Evolutionary conservation across 2,888 invertebrate species (phyloP).

Genomic region (Ellobium chinense): DNA sequence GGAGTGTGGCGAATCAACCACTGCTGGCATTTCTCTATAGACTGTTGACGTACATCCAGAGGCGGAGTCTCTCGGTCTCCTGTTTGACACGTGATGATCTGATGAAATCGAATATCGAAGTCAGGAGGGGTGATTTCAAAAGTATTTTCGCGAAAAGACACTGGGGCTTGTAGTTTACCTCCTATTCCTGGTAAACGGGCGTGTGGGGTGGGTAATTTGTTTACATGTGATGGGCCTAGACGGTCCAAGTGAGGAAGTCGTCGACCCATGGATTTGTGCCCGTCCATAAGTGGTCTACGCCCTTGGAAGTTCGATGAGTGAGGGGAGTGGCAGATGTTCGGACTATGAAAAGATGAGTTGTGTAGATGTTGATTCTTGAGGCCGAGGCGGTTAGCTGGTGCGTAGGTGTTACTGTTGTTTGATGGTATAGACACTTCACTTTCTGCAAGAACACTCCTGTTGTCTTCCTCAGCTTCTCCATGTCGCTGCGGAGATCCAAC

Average conservation of each 20-base stretch:
- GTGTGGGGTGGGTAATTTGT: constrained; percentile 4
- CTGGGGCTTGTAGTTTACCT: constrained; percentile 48
- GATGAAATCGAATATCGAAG: constrained; percentile 69
- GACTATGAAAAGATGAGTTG: background rate
- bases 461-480: background rate
- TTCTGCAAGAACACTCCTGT: background rate
- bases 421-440: constrained; percentile 7
- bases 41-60: constrained; percentile 64
- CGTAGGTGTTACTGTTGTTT: background rate
- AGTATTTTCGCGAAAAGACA: constrained; percentile 53
- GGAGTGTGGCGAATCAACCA: constrained; percentile 64
- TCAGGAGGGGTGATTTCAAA: constrained; percentile 72
- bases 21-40: constrained; percentile 68
- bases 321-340: background rate
- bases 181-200: constrained; percentile 59
- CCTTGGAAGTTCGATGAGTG: background rate
- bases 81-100: constrained; percentile 60
- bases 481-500: background rate
- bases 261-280: background rate
- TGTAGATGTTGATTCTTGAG: background rate
- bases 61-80: constrained; percentile 65
- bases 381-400: background rate
- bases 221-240: too few relatives aligned
- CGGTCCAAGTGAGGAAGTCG: constrained; percentile 27
- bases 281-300: background rate